A percentile compares a stretch with the other conserved stretches of the same genome.
Conservation (phyloP, 2,113 vertebrate species). For the Myrmophylax atrothorax region DNA sequence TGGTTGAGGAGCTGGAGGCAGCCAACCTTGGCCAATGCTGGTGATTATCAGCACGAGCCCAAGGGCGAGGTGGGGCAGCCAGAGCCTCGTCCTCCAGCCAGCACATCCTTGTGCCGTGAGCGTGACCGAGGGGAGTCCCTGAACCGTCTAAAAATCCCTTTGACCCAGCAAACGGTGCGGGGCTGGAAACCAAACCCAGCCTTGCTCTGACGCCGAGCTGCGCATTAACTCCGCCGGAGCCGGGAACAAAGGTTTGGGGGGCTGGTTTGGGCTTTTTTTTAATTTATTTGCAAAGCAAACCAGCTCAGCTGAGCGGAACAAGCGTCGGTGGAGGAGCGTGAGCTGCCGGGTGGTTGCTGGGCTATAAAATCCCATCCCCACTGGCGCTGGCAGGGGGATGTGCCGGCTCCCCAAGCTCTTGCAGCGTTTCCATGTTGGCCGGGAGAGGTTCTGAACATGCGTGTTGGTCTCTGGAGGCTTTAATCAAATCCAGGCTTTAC, state of each 20-base stretch:
- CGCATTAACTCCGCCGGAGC: background rate
- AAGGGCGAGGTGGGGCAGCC: background rate
- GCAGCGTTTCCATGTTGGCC: background rate
- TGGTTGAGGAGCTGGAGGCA: background rate
- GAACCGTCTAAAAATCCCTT: background rate
- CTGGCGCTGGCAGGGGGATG: background rate
- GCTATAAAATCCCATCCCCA: constrained; percentile 22
- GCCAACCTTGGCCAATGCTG: background rate
- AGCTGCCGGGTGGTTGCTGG: background rate
- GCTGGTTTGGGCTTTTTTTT: background rate
- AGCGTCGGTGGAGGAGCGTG: background rate
- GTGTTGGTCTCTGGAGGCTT: constrained; percentile 29
- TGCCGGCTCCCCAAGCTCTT: background rate
- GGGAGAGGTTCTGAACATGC: constrained; percentile 35
- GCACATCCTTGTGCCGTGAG: background rate
- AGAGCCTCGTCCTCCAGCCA: background rate
- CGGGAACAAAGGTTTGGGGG: constrained; percentile 36
- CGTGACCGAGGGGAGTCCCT: background rate
- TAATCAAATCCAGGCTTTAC: constrained; percentile 50
- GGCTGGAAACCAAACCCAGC: background rate
- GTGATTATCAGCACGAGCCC: background rate
- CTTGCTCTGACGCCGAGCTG: background rate
- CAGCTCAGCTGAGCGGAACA: background rate
- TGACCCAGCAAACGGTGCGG: background rate
- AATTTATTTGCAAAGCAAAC: background rate